Conservation (phyloP, 2,797 vertebrate genomes). For the Leucoraja ocellata region DNA sequence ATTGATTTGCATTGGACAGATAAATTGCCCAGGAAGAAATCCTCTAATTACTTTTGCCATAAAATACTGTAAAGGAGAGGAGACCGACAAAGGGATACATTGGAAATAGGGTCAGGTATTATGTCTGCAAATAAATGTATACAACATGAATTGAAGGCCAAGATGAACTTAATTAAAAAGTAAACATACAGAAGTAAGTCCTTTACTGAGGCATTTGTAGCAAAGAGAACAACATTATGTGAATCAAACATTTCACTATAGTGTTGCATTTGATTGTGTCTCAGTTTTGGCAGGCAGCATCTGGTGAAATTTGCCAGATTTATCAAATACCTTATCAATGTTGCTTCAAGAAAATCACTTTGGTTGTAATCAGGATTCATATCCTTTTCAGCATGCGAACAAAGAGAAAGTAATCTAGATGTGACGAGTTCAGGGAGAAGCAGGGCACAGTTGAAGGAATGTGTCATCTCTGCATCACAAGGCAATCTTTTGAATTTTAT, state of each 20-base stretch:
- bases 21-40: neutral
- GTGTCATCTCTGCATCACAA: neutral
- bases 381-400: neutral
- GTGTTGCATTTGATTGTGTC: neutral
- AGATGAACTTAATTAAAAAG: neutral
- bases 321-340: neutral
- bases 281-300: neutral
- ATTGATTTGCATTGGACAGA: no score
- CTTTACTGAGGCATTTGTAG: neutral
- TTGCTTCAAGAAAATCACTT: neutral
- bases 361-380: neutral
- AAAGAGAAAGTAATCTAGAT: neutral
- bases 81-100: neutral
- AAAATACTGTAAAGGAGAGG: neutral
- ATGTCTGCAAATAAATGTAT: neutral
- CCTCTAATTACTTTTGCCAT: neutral
- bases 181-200: neutral
- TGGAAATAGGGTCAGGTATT: neutral
- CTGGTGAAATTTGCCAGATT: neutral
- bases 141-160: neutral
- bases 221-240: neutral
- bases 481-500: neutral
- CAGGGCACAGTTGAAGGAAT: neutral
- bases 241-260: neutral
- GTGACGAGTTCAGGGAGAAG: neutral